Percentiles rank a stretch among this genome's conserved stretches.
These are phyloP conservation scores for Galagoides demidoff DNA, from an alignment of 2,797 vertebrate species.

Conservation along the genomic window DNA sequence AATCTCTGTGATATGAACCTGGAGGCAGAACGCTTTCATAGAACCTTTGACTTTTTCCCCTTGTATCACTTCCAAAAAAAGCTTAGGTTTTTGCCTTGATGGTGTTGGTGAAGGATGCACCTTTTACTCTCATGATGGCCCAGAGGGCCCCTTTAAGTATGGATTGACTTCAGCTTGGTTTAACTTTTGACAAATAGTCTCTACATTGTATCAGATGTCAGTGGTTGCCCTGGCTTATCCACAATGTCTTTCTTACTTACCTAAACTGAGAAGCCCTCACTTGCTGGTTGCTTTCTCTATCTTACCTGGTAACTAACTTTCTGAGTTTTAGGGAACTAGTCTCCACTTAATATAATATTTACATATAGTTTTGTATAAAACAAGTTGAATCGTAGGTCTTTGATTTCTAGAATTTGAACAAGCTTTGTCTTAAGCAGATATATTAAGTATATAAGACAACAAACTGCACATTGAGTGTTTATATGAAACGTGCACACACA, in stretches of 20 bases:
- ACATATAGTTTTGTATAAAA: neutral
- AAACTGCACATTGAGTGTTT: neutral
- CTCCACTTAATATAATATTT: neutral
- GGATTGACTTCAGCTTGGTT: constrained; percentile 60
- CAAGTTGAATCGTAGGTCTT: neutral
- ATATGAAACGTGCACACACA: too few relatives aligned
- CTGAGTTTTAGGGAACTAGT: neutral
- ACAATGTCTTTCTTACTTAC: neutral
- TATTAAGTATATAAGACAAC: neutral
- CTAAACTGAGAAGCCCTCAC: constrained; percentile 4
- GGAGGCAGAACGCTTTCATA: constrained; percentile 70
- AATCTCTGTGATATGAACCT: constrained; percentile 74
- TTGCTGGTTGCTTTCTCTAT: neutral
- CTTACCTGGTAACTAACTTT: neutral
- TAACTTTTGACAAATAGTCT: constrained; percentile 33
- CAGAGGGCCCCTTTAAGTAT: constrained; percentile 47
- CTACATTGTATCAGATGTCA: neutral
- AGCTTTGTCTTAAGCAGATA: neutral
- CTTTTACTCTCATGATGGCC: constrained; percentile 61
- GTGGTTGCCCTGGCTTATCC: neutral
- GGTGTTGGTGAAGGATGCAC: constrained; percentile 53
- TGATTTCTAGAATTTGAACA: constrained; percentile 22
- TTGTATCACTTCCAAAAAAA: constrained; percentile 67
- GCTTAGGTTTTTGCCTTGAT: constrained; percentile 56
- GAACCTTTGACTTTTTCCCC: constrained; percentile 69